These are phyloP conservation scores for Drosophila athabasca DNA, from an alignment of 1,140 invertebrate genomes.

Conservation along the genomic window DNA sequence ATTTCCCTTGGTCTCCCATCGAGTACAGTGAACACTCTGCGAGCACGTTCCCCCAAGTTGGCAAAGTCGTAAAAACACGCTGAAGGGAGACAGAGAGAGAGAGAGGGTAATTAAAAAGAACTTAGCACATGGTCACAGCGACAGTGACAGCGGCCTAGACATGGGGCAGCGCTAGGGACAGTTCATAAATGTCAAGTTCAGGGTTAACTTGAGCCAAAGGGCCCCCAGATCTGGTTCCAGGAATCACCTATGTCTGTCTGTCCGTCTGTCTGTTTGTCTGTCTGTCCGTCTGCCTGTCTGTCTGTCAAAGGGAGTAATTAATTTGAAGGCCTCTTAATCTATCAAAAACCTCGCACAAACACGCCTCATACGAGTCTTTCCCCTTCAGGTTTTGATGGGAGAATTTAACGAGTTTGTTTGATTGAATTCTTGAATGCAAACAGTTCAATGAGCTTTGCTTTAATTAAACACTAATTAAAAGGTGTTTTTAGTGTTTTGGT, in stretches of 20 bases:
- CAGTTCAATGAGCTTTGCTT: constrained; percentile 62
- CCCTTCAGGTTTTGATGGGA: constrained; percentile 21
- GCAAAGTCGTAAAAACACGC: constrained; percentile 31
- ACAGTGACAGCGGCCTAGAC: constrained; percentile 9
- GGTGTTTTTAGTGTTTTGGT: constrained; percentile 27
- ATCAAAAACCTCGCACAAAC: constrained; percentile 10
- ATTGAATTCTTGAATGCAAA: constrained; percentile 67
- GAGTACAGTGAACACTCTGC: constrained; percentile 23
- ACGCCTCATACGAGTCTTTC: neutral
- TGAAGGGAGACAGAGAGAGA: no score
- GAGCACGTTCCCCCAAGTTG: constrained; percentile 41
- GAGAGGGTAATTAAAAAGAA: constrained; percentile 67
- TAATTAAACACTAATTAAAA: constrained; percentile 72
- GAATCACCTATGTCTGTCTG: constrained; percentile 23
- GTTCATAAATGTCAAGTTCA: constrained; percentile 79
- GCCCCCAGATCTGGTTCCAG: neutral
- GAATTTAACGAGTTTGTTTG: constrained; percentile 61
- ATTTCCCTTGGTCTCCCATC: neutral
- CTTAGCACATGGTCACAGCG: constrained; percentile 58
- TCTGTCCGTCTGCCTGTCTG: constrained; percentile 16
- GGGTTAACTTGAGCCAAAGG: constrained; percentile 54
- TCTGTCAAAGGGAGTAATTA: constrained; percentile 61
- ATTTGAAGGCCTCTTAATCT: constrained; percentile 68
- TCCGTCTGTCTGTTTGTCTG: neutral
- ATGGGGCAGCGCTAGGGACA: constrained; percentile 21